Base-by-base conservation (phyloP, 1,140 invertebrate genomes). In the Scaptomyza montana region DNA sequence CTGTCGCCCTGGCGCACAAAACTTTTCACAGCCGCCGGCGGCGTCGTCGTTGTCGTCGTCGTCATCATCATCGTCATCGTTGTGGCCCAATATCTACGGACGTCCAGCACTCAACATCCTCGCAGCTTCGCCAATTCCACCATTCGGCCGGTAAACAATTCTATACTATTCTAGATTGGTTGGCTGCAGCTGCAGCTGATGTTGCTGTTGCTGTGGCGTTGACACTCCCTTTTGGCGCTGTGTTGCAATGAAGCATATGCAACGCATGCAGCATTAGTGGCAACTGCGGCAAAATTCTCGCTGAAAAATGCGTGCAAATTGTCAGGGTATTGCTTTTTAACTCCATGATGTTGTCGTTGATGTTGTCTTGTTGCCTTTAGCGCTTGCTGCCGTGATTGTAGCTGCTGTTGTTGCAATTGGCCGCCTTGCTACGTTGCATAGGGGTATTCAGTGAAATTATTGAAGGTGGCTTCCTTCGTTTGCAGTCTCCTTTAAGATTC, bases 1-100 rank as follows among this genome's bases (percentile, higher is more conserved):
- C 84, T 87, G 84, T 87, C 84, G 84, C 79, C 85, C 43, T 46
- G 84, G 79, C 85, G 74, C 74, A 78, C 69, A 72, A 81, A 81
- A 85, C 87, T 85, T 36, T 85, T 86, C 74, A 57, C 59, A 61
- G 69, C 68, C 74, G 84, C 55, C 74, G 72, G 67, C 67, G 57
- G 54, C 67, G 39, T 49, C 67, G 19, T 64, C 55, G n/a, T 43
- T 4, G 56, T 54, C 74, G 54, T 59, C 67, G 28, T 57, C 67
- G 13, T 68, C 55, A 28, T 78, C 61, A 28, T 82, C 68, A 60
- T 63, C 59, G 49, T 49, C 47, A 51, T 45, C 33, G 54, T 50
- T 16, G 19, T 49, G 59, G 57, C 54, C 68, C 68, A 43, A 65
- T 71, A 46, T 66, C 28, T 54, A 45, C 39, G 28, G 45, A 57